A percentile compares a stretch with the other conserved stretches of the same genome.
Conservation (phyloP, 30 jellyfish, hydroid and myxozoan species). For the Chrysaora quinquecirrha region DNA sequence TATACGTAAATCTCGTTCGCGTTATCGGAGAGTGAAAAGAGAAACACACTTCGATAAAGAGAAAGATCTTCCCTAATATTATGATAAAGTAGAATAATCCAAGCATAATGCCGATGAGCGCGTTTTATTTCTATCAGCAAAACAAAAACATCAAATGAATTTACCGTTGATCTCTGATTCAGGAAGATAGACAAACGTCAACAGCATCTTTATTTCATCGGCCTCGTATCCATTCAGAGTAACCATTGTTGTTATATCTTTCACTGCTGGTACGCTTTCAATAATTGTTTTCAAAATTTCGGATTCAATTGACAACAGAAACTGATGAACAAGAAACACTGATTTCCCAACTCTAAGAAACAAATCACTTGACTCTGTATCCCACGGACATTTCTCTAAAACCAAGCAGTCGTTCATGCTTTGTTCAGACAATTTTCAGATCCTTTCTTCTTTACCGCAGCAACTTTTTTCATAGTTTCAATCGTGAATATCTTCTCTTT, state of each 20-base stretch:
- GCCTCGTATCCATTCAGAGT: conserved; percentile 73
- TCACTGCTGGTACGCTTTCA: conserved; percentile 52
- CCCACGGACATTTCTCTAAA: conserved; percentile 65
- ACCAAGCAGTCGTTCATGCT: conserved; percentile 5
- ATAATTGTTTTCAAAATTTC: conserved; percentile 62
- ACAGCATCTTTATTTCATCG: conserved; percentile 56
- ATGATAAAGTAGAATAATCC: too few relatives aligned
- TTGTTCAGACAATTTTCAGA: too few relatives aligned
- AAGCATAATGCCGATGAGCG: too few relatives aligned
- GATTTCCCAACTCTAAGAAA: conserved; percentile 57
- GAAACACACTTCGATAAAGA: too few relatives aligned
- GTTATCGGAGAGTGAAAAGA: too few relatives aligned
- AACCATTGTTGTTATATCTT: conserved; percentile 43
- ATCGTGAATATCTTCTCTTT: conserved; percentile 37
- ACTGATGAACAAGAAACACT: conserved; percentile 57
- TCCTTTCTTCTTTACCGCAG: background rate
- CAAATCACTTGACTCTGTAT: conserved; percentile 52
- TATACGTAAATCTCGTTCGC: too few relatives aligned
- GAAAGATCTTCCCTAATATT: too few relatives aligned
- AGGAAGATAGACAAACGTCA: conserved; percentile 58
- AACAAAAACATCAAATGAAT: too few relatives aligned
- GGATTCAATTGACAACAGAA: conserved; percentile 59
- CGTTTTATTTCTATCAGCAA: too few relatives aligned
- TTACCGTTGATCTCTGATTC: conserved; percentile 61
- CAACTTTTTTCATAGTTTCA: conserved; percentile 52